Base-by-base conservation (phyloP, 2,797 vertebrate species). In the Acipenser oxyrinchus region DNA sequence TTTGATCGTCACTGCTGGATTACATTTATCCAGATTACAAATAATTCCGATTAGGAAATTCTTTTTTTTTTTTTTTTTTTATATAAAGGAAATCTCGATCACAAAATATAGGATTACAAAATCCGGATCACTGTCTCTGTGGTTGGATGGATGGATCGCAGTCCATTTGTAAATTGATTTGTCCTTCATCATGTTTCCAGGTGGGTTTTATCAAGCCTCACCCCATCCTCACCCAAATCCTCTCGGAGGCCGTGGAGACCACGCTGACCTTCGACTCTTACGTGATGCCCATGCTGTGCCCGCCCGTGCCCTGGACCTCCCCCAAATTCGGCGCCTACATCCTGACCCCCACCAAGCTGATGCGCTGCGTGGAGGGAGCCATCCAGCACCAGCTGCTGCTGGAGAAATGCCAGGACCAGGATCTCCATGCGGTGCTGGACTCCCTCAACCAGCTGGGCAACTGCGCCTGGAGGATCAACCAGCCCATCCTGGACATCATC, bases 141-240 rank as follows among this genome's bases (percentile, higher is more conserved):
- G 23, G 23, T 4, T 37, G 23, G 23, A 37, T 37, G 23, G 23
- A 37, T 37, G 23, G 23, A 37, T 37, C 23, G 23, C 2, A 37
- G 23, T 4, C 23, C 23, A 3, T 37, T 37, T 37, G 2, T 37
- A 37, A 37, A 37, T 3, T 37, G 23, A 18, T 18, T 18, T 18
- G 15, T 18, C 15, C 15, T 37, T 37, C 4, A 37, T 37, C 23
- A 37, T 37, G 23, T 37, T 37, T 37, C 2, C 23, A 99, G 97
- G 72, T 99, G 0, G 97, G 97, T 65, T 91, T 97, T 73, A 87
- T 99, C 74, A 96, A 95, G 75, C 95, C 93, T 0, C 96, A 99
- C 77, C 96, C 94, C 0, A 82, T 94, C 74, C 84, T 93, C 73
- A 85, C 67, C 3, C 90, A 95, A 74, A 81, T 99, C 0, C 64